A percentile compares a stretch with the other conserved stretches of the same genome.
Conservation (phyloP, 1,140 invertebrate species). For the Patella vulgata region DNA sequence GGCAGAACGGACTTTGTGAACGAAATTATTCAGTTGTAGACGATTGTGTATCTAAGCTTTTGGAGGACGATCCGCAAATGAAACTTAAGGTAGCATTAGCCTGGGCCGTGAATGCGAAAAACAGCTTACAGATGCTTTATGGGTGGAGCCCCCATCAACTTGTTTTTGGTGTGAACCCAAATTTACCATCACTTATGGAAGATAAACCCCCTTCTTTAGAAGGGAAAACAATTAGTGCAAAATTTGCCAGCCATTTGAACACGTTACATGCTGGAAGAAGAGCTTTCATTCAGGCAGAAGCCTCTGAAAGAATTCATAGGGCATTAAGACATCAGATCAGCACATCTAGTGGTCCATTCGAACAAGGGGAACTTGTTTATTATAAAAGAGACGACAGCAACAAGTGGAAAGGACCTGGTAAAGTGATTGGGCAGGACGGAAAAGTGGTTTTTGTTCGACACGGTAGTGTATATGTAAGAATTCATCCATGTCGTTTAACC, state of each 20-base stretch:
- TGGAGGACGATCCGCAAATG: constrained; percentile 3
- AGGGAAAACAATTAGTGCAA: background rate
- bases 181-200: no score
- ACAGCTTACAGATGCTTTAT: no score
- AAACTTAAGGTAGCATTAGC: background rate
- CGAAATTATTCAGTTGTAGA: background rate
- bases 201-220: no score
- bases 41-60: constrained; percentile 5
- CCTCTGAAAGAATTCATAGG: background rate
- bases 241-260: background rate
- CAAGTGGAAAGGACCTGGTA: constrained; percentile 1
- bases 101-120: no score
- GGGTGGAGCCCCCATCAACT: no score
- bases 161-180: no score
- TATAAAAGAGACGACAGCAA: background rate
- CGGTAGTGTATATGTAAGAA: constrained; percentile 3
- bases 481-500: background rate
- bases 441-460: constrained; percentile 1
- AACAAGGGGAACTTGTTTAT: background rate
- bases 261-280: background rate
- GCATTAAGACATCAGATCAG: background rate
- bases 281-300: background rate
- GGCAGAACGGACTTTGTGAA: constrained; percentile 7
- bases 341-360: background rate
- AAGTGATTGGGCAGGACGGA: background rate